Evolutionary conservation across 2,888 invertebrate species (phyloP).

Genomic region (Archips crataeganus): DNA sequence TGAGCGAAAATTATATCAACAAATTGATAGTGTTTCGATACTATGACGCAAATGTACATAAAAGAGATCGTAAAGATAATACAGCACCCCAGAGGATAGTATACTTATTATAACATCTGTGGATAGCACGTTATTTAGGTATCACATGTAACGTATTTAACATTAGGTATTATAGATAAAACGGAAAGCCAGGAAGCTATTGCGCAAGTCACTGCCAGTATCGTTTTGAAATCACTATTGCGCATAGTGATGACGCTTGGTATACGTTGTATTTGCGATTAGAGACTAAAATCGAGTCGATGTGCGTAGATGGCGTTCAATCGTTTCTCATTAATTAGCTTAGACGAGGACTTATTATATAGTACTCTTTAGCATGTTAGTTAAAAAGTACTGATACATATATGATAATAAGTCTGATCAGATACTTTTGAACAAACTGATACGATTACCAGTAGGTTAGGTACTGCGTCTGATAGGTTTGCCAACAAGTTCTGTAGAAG

Average conservation of each 20-base stretch:
- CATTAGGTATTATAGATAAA: slow-evolving; percentile 19
- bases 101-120: no score
- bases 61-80: slow-evolving; percentile 18
- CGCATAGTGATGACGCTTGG: background rate
- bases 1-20: slow-evolving; percentile 9
- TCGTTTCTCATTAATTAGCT: background rate
- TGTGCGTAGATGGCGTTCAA: background rate
- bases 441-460: background rate
- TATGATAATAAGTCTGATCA: background rate
- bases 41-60: slow-evolving; percentile 1
- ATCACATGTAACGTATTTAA: slow-evolving; percentile 12
- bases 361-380: background rate
- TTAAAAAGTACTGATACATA: no score
- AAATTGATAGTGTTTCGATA: background rate
- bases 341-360: background rate
- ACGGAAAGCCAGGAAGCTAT: slow-evolving; percentile 11
- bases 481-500: background rate
- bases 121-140: slow-evolving; percentile 1
- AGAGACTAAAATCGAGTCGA: background rate
- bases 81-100: background rate
- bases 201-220: slow-evolving; percentile 1
- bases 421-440: background rate
- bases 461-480: background rate
- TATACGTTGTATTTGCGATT: background rate
- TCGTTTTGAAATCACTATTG: background rate